These are phyloP conservation scores for Acipenser oxyrinchus DNA, from an alignment of 2,797 vertebrate genomes.

Conservation along the genomic window DNA sequence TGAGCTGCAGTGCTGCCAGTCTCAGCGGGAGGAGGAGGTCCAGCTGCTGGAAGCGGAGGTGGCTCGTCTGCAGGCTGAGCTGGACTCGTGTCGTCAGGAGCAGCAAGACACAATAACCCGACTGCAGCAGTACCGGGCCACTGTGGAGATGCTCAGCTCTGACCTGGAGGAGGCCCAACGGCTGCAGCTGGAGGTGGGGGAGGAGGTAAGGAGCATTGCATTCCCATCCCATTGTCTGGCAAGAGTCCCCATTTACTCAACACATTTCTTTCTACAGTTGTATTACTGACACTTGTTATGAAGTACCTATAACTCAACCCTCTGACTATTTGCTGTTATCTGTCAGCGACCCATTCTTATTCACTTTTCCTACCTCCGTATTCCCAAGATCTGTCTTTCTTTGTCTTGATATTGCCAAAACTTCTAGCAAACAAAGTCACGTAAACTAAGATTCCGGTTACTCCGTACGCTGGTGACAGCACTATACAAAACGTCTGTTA, in stretches of 20 bases:
- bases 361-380: no score
- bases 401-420: no score
- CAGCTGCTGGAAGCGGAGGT: conserved; percentile 24
- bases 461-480: no score
- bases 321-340: no score
- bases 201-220: conserved; percentile 39
- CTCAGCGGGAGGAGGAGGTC: conserved; percentile 32
- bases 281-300: no score
- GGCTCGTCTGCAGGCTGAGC: conserved; percentile 9
- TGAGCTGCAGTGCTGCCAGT: conserved; percentile 43
- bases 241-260: background rate
- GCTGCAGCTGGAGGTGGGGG: conserved; percentile 44
- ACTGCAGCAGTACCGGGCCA: conserved; percentile 40
- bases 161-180: conserved; percentile 41
- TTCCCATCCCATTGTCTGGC: rapidly evolving
- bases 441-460: no score
- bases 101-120: conserved; percentile 28
- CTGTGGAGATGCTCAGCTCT: conserved; percentile 34
- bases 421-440: no score
- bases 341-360: no score
- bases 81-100: conserved; percentile 14
- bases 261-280: no score
- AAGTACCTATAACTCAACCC: no score
- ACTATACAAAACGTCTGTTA: no score
- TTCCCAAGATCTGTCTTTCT: no score